Percentiles rank a stretch among this genome's conserved stretches.
Conservation (phyloP, 2,888 invertebrate genomes). For the Poecilobothrus nobilitatus region DNA sequence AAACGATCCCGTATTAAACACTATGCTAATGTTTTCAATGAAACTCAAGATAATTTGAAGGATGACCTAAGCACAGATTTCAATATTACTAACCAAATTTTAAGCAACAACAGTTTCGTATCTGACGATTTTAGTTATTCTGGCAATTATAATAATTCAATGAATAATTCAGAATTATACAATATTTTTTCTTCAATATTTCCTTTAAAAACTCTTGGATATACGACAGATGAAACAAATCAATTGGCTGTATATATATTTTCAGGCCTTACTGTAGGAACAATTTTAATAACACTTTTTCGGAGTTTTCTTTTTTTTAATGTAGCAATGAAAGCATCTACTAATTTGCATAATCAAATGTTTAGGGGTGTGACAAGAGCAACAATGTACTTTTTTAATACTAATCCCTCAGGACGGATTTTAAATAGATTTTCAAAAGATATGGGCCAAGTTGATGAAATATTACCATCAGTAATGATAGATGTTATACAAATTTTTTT, state of each 20-base stretch:
- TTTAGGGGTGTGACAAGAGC: conserved; percentile 72
- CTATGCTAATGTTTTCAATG: not conserved
- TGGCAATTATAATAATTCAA: not conserved
- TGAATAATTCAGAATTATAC: not conserved
- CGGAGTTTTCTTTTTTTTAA: conserved; percentile 47
- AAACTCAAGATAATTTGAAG: not conserved
- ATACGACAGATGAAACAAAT: conserved; percentile 26
- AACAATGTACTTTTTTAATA: conserved; percentile 80
- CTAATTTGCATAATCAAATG: conserved; percentile 72
- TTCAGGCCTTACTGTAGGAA: conserved; percentile 43
- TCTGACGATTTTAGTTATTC: not conserved
- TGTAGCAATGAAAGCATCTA: conserved; percentile 65
- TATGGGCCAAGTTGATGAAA: conserved; percentile 54
- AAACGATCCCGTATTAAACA: not conserved
- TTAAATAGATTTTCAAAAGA: conserved; percentile 87
- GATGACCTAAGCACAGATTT: not conserved
- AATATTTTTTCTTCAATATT: not conserved
- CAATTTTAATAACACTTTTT: conserved; percentile 39
- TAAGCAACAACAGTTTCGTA: not conserved
- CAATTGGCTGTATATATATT: conserved; percentile 45
- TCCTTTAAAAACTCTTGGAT: not conserved
- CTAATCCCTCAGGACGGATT: conserved; percentile 73
- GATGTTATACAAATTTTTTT: conserved; percentile 64
- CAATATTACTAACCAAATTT: not conserved
- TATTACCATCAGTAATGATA: conserved; percentile 42